Percentiles rank a stretch among this genome's conserved stretches.
phyloP scores from a whole-genome alignment of 2,888 invertebrate species.

The Choreutis nemorana region DNA sequence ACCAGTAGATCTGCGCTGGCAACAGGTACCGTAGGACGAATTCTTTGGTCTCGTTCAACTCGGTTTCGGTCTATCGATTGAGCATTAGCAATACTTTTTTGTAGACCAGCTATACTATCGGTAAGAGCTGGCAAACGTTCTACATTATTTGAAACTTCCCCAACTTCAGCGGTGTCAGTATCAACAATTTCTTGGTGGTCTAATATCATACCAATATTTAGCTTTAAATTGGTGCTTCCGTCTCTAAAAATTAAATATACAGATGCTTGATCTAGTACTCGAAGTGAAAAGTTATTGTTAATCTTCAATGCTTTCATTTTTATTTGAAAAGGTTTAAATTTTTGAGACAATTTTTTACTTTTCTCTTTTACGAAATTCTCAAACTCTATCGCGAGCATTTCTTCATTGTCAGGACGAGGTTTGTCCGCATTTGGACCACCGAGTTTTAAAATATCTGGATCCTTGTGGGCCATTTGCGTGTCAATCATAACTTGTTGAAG shows the following conservation, averaged over 20 bases:
- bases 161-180: constrained; percentile 39
- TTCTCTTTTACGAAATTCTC: constrained; percentile 54
- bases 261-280: constrained; percentile 46
- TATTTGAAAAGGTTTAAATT: constrained; percentile 51
- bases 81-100: constrained; percentile 32
- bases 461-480: constrained; percentile 44
- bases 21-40: constrained; percentile 20
- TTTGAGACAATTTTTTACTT: constrained; percentile 38
- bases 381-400: constrained; percentile 52
- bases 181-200: constrained; percentile 59
- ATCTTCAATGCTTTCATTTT: constrained; percentile 56
- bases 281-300: constrained; percentile 49
- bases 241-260: constrained; percentile 46
- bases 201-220: constrained; percentile 55
- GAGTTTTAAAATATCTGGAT: constrained; percentile 36
- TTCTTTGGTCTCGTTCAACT: constrained; percentile 26
- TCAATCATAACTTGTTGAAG: constrained; percentile 57
- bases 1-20: constrained; percentile 31
- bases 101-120: constrained; percentile 39
- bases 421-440: constrained; percentile 18
- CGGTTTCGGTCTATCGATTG: constrained; percentile 29
- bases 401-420: constrained; percentile 33
- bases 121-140: constrained; percentile 28
- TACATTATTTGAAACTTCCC: constrained; percentile 28
- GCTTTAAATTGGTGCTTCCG: constrained; percentile 39